A percentile compares a stretch with the other conserved stretches of the same genome.
Evolutionary conservation across 2,797 vertebrate species (phyloP).

Genomic region (Lycodopsis pacificus): DNA sequence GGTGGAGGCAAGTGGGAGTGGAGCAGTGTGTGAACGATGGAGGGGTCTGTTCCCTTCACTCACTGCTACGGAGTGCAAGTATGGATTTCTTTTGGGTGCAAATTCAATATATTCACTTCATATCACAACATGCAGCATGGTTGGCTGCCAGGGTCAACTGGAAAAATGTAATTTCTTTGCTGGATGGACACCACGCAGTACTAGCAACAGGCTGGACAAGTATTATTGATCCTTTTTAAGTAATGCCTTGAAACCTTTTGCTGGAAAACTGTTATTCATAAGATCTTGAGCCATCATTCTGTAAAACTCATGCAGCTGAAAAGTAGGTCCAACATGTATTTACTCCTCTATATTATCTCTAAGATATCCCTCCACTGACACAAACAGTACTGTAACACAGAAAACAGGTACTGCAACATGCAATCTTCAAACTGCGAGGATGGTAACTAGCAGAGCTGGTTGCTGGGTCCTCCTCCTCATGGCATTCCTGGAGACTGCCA

Average conservation of each 20-base stretch:
- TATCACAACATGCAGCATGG: conserved; percentile 54
- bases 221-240: neutral
- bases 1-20: conserved; percentile 53
- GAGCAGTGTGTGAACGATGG: conserved; percentile 61
- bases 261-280: neutral
- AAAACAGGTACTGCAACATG: conserved; percentile 11
- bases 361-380: neutral
- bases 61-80: conserved; percentile 53
- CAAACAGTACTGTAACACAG: neutral
- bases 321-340: neutral
- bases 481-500: conserved; percentile 53
- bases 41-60: conserved; percentile 65
- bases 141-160: conserved; percentile 45
- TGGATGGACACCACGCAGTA: conserved; percentile 3
- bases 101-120: conserved; percentile 68
- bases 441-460: conserved; percentile 21
- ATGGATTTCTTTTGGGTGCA: conserved; percentile 70
- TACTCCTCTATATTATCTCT: conserved; percentile 6
- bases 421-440: conserved; percentile 11
- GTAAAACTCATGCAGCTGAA: conserved; percentile 5
- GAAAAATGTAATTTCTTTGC: conserved; percentile 39
- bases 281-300: neutral
- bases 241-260: neutral
- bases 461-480: conserved; percentile 33
- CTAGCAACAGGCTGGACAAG: conserved; percentile 8